A percentile compares a stretch with the other conserved stretches of the same genome.
Conservation (phyloP, 2,888 invertebrate genomes). For the Nasonovia ribisnigri region DNA sequence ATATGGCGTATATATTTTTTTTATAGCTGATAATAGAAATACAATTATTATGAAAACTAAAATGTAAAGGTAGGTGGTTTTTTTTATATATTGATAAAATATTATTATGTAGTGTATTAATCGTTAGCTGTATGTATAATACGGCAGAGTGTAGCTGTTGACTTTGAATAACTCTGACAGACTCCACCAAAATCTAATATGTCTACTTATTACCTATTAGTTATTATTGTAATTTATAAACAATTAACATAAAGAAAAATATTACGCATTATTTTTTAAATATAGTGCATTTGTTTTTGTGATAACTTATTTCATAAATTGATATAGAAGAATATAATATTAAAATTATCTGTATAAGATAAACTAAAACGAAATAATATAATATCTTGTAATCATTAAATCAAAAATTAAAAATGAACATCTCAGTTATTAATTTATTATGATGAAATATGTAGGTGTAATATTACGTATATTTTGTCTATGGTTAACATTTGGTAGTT, state of each 20-base stretch:
- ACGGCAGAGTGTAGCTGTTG: not conserved
- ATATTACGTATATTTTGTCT: no score
- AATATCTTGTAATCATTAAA: not conserved
- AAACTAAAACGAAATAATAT: no score
- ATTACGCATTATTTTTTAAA: not conserved
- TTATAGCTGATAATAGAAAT: not conserved
- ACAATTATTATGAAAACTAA: not conserved
- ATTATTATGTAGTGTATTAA: no score
- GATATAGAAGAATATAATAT: not conserved
- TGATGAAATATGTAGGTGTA: no score
- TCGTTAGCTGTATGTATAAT: no score
- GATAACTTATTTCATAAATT: not conserved
- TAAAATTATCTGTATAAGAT: not conserved
- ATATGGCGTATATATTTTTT: not conserved
- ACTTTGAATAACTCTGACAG: not conserved
- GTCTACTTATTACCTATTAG: not conserved
- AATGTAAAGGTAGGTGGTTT: not conserved
- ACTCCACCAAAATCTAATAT: not conserved
- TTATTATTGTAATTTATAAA: not conserved
- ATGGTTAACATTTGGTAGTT: no score
- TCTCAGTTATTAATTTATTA: no score
- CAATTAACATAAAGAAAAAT: not conserved
- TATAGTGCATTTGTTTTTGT: not conserved
- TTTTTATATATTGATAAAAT: not conserved
- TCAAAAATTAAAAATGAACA: no score